These are phyloP conservation scores for Eurois occulta DNA, from an alignment of 2,888 invertebrate genomes.

Conservation along the genomic window DNA sequence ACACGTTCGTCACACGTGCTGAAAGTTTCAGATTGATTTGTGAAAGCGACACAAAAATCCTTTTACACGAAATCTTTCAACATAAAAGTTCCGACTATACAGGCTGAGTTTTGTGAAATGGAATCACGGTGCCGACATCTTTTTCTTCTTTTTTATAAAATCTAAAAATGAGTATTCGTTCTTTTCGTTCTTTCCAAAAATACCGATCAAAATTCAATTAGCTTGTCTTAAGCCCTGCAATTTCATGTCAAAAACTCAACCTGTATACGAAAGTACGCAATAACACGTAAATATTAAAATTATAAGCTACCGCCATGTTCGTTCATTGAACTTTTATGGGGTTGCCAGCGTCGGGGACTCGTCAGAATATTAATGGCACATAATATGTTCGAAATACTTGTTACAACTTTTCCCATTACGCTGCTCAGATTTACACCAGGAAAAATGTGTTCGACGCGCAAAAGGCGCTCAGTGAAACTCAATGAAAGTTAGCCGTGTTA, in stretches of 20 bases:
- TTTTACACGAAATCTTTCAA: slow-evolving; percentile 51
- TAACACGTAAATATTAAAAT: slow-evolving; percentile 72
- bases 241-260: background rate
- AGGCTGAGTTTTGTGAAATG: slow-evolving; percentile 9
- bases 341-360: slow-evolving; percentile 81
- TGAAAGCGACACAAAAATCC: slow-evolving; percentile 61
- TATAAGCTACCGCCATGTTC: slow-evolving; percentile 73
- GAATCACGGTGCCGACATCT: background rate
- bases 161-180: background rate
- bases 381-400: slow-evolving; percentile 89
- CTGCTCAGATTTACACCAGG: slow-evolving; percentile 84
- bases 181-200: slow-evolving; percentile 1
- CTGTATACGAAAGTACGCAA: slow-evolving; percentile 35
- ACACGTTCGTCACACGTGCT: slow-evolving; percentile 36
- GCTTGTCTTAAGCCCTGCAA: background rate
- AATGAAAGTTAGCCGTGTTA: slow-evolving; percentile 80
- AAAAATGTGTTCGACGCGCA: slow-evolving; percentile 82
- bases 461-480: slow-evolving; percentile 78
- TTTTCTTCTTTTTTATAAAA: background rate
- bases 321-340: slow-evolving; percentile 86
- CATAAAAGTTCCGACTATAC: slow-evolving; percentile 49
- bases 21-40: slow-evolving; percentile 58
- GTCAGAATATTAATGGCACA: slow-evolving; percentile 88
- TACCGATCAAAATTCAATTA: background rate
- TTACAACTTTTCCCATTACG: slow-evolving; percentile 90